Percentiles rank a stretch among this genome's conserved stretches.
These are phyloP conservation scores for Homarus gammarus DNA, from an alignment of 2,888 invertebrate genomes.

Conservation along the genomic window DNA sequence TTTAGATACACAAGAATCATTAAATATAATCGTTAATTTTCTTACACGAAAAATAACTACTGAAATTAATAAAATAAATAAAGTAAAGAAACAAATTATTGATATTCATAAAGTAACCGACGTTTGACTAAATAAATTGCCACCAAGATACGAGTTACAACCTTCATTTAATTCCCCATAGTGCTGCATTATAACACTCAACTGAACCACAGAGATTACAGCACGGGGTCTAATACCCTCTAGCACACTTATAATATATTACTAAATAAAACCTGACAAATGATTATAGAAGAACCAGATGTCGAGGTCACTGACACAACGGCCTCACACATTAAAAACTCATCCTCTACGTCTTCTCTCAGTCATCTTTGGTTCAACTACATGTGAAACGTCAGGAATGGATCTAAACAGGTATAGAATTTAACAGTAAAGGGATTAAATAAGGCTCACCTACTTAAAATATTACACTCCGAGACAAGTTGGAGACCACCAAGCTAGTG, in stretches of 20 bases:
- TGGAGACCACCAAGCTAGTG: neutral
- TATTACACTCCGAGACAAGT: neutral
- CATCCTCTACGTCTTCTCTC: neutral
- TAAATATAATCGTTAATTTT: too few species aligned
- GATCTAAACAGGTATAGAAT: neutral
- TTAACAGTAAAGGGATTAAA: neutral
- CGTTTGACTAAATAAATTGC: too few species aligned
- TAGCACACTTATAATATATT: neutral
- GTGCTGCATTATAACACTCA: neutral
- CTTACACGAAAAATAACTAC: too few species aligned
- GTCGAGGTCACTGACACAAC: constrained; percentile 5
- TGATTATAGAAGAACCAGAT: neutral
- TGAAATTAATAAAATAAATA: too few species aligned
- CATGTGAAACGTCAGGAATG: neutral
- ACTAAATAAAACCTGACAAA: neutral
- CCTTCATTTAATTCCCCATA: neutral
- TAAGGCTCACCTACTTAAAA: neutral
- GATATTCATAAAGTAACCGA: too few species aligned
- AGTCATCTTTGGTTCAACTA: neutral
- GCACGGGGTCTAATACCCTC: neutral
- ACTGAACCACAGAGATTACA: neutral
- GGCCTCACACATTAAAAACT: neutral
- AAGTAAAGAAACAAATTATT: too few species aligned
- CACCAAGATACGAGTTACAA: too few species aligned
- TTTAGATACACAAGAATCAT: too few species aligned